Evolutionary conservation across 2,888 invertebrate species (phyloP), one percentile per base, ranked within the genome.

Genomic region (Malthinus seriepunctatus): DNA sequence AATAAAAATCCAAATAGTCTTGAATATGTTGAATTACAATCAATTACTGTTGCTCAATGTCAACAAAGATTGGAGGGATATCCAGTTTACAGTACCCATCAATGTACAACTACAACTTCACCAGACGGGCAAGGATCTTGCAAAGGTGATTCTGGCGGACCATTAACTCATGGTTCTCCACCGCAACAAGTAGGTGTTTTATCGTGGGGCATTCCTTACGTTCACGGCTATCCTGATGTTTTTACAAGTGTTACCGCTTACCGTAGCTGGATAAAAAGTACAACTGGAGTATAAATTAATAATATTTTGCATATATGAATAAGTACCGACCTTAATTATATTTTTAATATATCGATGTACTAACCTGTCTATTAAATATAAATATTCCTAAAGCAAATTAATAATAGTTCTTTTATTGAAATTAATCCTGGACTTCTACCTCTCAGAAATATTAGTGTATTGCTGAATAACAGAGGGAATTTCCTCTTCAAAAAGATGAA

Each of bases 1-100:
- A 85, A 84, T 31, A 66, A 67, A 1, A 68, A 80, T 0, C 84
- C 86, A 0, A 79, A 81, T 53, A 77, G 81, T 6, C 77, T 86
- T 7, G 85, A 86, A 66, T 81, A 80, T 69, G 83, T 86, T 52
- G 74, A 80, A 61, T 67, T 82, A 56, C 78, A 72, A 0, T 77
- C 83, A 0, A 68, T 86, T 10, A 82, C 77, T 51, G 79, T 83
- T 15, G 78, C 79, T 4, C 5, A 42, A 1, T 42, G 39, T 9
- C 14, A n/a, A 23, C 0, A 3, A 23, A 15, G 1, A 6, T 42
- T 42, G 15, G 9, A 1, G 1, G 39, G 39, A n/a, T 42, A n/a
- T 9, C 15, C 39, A 5, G 1, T 42, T n/a, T 12, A n/a, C 10
- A 1, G 1, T 48, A 7, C 34, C 9, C 12, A 48, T n/a, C 9